A percentile compares a stretch with the other conserved stretches of the same genome.
phyloP scores from a whole-genome alignment of 2,113 vertebrate genomes.

The Addax nasomaculatus region DNA sequence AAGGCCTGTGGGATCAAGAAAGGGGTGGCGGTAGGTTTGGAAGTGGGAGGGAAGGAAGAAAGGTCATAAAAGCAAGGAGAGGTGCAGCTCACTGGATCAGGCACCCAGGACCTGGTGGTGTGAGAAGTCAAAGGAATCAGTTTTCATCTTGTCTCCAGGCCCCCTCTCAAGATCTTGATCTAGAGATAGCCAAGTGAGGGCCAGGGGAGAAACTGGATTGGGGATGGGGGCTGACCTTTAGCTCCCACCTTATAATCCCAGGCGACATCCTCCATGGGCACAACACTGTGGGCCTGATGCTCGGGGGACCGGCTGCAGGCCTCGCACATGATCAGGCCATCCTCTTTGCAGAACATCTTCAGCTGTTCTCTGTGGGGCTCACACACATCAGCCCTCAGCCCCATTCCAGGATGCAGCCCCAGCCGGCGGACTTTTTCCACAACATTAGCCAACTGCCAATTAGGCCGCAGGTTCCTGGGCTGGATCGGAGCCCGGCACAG shows the following conservation, averaged over 20 bases:
- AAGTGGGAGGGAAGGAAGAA: neutral
- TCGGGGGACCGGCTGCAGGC: constrained; percentile 7
- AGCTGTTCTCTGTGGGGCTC: neutral
- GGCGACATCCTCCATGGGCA: constrained; percentile 51
- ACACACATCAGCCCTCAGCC: constrained; percentile 21
- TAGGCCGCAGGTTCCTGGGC: constrained; percentile 75
- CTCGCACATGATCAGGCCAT: constrained; percentile 31
- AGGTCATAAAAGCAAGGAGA: neutral
- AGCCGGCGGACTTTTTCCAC: constrained; percentile 81
- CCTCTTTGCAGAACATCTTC: constrained; percentile 57
- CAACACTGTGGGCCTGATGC: constrained; percentile 33
- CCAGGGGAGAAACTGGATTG: neutral
- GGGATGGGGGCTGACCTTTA: neutral
- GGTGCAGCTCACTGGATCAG: neutral
- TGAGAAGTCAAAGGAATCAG: neutral
- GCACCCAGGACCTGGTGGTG: neutral
- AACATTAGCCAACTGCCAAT: constrained; percentile 84
- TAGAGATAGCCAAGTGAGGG: neutral
- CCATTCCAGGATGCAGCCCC: constrained; percentile 33
- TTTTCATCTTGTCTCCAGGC: neutral
- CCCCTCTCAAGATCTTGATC: neutral
- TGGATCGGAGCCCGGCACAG: constrained; percentile 38
- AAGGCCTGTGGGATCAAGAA: neutral
- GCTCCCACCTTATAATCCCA: constrained; percentile 61
- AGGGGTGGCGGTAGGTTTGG: neutral